phyloP scores from a whole-genome alignment of 2,888 invertebrate species.

The Zygaena filipendulae region DNA sequence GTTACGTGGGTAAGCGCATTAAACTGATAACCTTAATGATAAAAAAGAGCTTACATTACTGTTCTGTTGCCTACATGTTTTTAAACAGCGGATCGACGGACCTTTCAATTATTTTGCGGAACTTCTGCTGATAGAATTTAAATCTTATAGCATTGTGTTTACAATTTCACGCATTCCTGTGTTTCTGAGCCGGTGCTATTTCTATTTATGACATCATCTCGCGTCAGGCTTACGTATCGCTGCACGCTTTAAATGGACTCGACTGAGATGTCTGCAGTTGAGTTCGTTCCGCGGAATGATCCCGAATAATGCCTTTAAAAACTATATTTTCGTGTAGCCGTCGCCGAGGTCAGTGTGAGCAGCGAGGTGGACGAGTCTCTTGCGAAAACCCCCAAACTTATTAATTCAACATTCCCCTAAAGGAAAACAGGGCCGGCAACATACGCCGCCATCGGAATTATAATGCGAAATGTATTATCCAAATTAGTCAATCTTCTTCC shows the following conservation, averaged over 20 bases:
- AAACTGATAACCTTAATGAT: too few species aligned
- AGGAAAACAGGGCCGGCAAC: conserved; percentile 42
- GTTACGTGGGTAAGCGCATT: too few species aligned
- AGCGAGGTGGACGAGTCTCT: conserved; percentile 36
- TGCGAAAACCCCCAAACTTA: conserved; percentile 52
- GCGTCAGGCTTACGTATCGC: conserved; percentile 67
- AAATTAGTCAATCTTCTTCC: too few species aligned
- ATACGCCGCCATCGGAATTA: conserved; percentile 41
- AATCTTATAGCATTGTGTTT: conserved; percentile 25
- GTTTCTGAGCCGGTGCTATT: conserved; percentile 59
- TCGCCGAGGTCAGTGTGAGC: conserved; percentile 28
- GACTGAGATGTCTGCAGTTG: conserved; percentile 62
- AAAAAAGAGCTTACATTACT: too few species aligned
- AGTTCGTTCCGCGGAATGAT: conserved; percentile 62
- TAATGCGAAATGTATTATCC: conserved; percentile 30
- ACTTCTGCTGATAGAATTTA: conserved; percentile 19
- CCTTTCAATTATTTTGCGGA: background rate
- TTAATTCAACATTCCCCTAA: conserved; percentile 63
- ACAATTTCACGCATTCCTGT: conserved; percentile 35
- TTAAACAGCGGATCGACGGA: too few species aligned
- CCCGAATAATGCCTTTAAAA: conserved; percentile 62
- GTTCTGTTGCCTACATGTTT: too few species aligned
- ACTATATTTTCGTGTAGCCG: conserved; percentile 43
- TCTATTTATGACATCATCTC: conserved; percentile 71
- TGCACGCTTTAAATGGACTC: conserved; percentile 70